Evolutionary conservation across 2,113 vertebrate genomes (phyloP).

Genomic region (Henicopernis longicauda): DNA sequence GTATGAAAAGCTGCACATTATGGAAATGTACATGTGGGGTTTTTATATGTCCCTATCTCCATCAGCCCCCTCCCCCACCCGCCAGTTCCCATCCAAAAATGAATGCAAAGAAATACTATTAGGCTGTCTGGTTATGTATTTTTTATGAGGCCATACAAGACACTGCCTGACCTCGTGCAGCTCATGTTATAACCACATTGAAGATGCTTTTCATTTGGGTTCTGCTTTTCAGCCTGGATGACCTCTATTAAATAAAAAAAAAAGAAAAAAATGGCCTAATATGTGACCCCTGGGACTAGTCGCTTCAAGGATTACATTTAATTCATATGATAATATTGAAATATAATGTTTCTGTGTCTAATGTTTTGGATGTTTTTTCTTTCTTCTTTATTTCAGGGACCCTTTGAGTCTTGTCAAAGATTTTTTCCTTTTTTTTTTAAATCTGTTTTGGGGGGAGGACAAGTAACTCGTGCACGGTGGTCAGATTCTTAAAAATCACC

Average conservation of each 20-base stretch:
- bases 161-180: conserved; percentile 80
- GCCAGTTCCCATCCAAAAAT: conserved; percentile 76
- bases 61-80: conserved; percentile 65
- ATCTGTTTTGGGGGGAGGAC: conserved; percentile 27
- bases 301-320: conserved; percentile 81
- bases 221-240: conserved; percentile 82
- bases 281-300: conserved; percentile 77
- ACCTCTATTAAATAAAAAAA: conserved; percentile 82
- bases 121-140: conserved; percentile 85
- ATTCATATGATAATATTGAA: conserved; percentile 84
- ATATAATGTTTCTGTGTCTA: conserved; percentile 74
- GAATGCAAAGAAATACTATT: conserved; percentile 84
- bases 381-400: conserved; percentile 68
- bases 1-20: conserved; percentile 27
- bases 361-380: conserved; percentile 72
- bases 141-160: conserved; percentile 85
- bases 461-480: not conserved
- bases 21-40: conserved; percentile 24
- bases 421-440: not conserved
- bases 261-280: conserved; percentile 71
- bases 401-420: conserved; percentile 55
- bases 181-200: conserved; percentile 81
- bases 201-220: conserved; percentile 85
- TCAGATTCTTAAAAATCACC: conserved; percentile 69
- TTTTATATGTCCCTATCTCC: not conserved